Evolutionary conservation across 2,888 invertebrate genomes (phyloP).

Genomic region (Drosophila koepferae): DNA sequence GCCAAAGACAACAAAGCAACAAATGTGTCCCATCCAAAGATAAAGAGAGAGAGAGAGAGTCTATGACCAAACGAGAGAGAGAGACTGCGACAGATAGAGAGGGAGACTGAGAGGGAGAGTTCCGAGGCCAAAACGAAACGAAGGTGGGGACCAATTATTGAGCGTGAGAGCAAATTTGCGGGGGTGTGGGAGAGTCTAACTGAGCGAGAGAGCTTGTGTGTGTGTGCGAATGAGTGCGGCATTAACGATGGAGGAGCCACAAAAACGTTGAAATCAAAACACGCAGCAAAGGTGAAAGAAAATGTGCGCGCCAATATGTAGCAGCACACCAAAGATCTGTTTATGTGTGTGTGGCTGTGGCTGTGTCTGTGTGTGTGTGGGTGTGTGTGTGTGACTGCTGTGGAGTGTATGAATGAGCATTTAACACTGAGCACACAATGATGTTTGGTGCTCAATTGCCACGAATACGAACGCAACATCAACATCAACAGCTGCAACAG

Average conservation of each 20-base stretch:
- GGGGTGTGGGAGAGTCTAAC: slow-evolving; percentile 51
- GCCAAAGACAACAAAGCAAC: slow-evolving; percentile 62
- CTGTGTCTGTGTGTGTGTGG: not conserved
- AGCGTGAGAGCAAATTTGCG: slow-evolving; percentile 56
- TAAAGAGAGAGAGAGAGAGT: slow-evolving; percentile 23
- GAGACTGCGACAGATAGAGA: not conserved
- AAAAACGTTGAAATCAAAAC: slow-evolving; percentile 72
- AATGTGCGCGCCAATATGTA: slow-evolving; percentile 77
- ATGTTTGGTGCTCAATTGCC: slow-evolving; percentile 72
- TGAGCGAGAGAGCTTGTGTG: slow-evolving; percentile 9
- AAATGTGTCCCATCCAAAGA: slow-evolving; percentile 49
- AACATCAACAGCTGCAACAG: slow-evolving; percentile 12
- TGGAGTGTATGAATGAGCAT: slow-evolving; percentile 55
- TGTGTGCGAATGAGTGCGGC: slow-evolving; percentile 11
- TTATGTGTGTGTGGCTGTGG: not conserved
- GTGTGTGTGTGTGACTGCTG: not conserved
- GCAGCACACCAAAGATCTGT: slow-evolving; percentile 31
- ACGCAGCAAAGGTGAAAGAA: slow-evolving; percentile 76
- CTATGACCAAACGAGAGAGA: slow-evolving; percentile 8
- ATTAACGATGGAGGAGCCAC: slow-evolving; percentile 47
- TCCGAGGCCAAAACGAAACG: slow-evolving; percentile 25
- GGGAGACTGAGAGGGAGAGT: slow-evolving; percentile 6
- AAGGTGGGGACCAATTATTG: slow-evolving; percentile 46
- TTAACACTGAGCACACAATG: slow-evolving; percentile 64
- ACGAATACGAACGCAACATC: slow-evolving; percentile 56